Evolutionary conservation across 1,140 invertebrate species (phyloP), one percentile per base, ranked within the genome.

Genomic region (Listronotus bonariensis): DNA sequence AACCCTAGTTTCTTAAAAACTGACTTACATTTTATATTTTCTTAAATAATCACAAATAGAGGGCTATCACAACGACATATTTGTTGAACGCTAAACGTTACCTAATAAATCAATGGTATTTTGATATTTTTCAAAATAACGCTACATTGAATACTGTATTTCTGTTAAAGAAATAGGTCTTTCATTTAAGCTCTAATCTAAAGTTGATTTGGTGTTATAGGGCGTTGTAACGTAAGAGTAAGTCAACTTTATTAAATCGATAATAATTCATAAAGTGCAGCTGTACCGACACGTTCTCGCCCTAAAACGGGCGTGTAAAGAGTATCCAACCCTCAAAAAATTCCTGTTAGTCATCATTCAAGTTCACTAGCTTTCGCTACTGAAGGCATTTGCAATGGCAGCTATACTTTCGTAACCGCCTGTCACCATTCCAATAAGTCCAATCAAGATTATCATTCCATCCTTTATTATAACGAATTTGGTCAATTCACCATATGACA

Each of bases 351-450:
- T 45, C 26, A 14, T 57, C 26, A 8, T 11, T 26, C 2, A 17
- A 32, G 17, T 38, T 18, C 20, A 41, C 32, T 66, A 66, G 38
- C 64, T 66, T 17, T 66, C 51, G 57, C 17, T 32, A n/a, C 46
- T 32, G 41, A 76, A 75, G 4, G 73, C 72, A 17, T 71, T 51
- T 41, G 89, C 82, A 66, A 91, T 89, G 52, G 83, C 82, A 11
- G 82, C 76, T 0, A 90, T 76, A 56, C 87, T 88, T n/a, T 88
- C 89, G 73, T 86, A 90, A 0, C 88, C 89, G 41, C 89, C 89
- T n/a, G 88, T 85, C 0, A 89, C 67, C 5, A 89, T 81, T n/a
- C 88, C 89, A 0, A 89, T 72, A 0, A 86, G 65, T 3, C 87
- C 88, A 68, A 90, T 85, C n/a, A 87, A 70, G 0, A 92, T 83